Percentiles rank a stretch among this genome's conserved stretches.
These are phyloP conservation scores for Ailurus styani DNA, from an alignment of 2,113 vertebrate species.

Conservation along the genomic window DNA sequence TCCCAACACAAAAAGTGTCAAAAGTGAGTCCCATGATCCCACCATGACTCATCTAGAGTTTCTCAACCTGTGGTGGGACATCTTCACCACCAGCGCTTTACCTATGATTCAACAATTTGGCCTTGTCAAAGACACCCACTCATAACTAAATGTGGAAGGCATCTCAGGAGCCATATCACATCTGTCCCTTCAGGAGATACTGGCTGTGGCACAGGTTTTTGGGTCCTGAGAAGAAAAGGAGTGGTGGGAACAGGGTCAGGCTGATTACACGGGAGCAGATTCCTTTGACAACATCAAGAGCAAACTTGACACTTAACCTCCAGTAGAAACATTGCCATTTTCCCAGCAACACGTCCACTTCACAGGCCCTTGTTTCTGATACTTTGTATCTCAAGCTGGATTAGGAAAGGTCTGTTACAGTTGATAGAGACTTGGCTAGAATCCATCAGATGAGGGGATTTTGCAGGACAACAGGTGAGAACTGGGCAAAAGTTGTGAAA, in stretches of 20 bases:
- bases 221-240: conserved; percentile 92
- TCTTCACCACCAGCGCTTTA: conserved; percentile 83
- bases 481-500: conserved; percentile 74
- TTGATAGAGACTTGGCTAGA: conserved; percentile 81
- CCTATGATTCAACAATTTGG: conserved; percentile 88
- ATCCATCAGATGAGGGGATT: conserved; percentile 69
- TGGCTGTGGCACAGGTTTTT: conserved; percentile 61
- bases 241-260: conserved; percentile 96
- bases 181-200: conserved; percentile 70
- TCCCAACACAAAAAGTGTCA: conserved; percentile 85
- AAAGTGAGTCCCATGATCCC: conserved; percentile 81
- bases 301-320: conserved; percentile 95
- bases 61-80: conserved; percentile 92
- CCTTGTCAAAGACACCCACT: conserved; percentile 82
- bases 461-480: conserved; percentile 75
- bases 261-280: conserved; percentile 97
- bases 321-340: conserved; percentile 83
- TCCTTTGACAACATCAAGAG: conserved; percentile 96
- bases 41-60: conserved; percentile 86
- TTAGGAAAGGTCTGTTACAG: conserved; percentile 80
- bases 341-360: conserved; percentile 50
- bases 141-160: conserved; percentile 82
- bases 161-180: conserved; percentile 79
- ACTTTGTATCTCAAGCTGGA: conserved; percentile 76
- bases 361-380: conserved; percentile 76